These are phyloP conservation scores for Procambarus virginalis DNA, from an alignment of 1,140 invertebrate genomes.

Conservation along the genomic window DNA sequence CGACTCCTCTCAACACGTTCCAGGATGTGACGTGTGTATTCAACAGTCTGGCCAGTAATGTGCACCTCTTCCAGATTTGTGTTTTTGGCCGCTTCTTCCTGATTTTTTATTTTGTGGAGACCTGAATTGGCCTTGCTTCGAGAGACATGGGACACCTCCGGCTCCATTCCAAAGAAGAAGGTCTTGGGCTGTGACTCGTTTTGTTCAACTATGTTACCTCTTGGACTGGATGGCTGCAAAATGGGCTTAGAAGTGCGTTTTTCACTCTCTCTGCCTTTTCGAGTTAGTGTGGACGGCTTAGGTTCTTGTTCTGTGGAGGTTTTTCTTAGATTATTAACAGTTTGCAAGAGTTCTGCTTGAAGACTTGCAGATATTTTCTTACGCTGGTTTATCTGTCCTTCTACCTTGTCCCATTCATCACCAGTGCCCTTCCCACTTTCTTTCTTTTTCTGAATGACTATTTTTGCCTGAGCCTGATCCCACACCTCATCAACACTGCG, in stretches of 20 bases:
- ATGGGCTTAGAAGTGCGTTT: slow-evolving; percentile 10
- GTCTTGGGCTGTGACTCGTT: slow-evolving; percentile 49
- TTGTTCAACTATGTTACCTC: neutral
- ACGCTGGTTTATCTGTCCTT: slow-evolving; percentile 39
- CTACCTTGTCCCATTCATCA: slow-evolving; percentile 69
- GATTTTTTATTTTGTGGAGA: slow-evolving; percentile 58
- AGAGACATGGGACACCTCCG: slow-evolving; percentile 22
- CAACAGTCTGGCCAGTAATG: slow-evolving; percentile 64
- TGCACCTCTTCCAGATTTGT: slow-evolving; percentile 55
- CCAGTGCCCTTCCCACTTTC: neutral
- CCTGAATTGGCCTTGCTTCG: slow-evolving; percentile 38
- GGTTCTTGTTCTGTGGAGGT: slow-evolving; percentile 36
- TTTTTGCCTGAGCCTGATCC: slow-evolving; percentile 23
- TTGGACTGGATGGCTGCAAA: slow-evolving; percentile 18
- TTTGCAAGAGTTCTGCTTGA: slow-evolving; percentile 64
- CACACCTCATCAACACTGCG: slow-evolving; percentile 20
- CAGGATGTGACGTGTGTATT: slow-evolving; percentile 59
- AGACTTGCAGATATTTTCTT: slow-evolving; percentile 65
- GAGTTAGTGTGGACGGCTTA: slow-evolving; percentile 40
- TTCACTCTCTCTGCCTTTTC: slow-evolving; percentile 42
- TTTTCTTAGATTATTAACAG: slow-evolving; percentile 66
- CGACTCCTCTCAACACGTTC: slow-evolving; percentile 56
- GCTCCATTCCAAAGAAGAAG: slow-evolving; percentile 70
- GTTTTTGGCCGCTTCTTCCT: slow-evolving; percentile 54
- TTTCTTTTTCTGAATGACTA: slow-evolving; percentile 14